A percentile compares a stretch with the other conserved stretches of the same genome.
phyloP scores from a whole-genome alignment of 92 coral and sea anemone species.

The Phenganax subtilis region DNA sequence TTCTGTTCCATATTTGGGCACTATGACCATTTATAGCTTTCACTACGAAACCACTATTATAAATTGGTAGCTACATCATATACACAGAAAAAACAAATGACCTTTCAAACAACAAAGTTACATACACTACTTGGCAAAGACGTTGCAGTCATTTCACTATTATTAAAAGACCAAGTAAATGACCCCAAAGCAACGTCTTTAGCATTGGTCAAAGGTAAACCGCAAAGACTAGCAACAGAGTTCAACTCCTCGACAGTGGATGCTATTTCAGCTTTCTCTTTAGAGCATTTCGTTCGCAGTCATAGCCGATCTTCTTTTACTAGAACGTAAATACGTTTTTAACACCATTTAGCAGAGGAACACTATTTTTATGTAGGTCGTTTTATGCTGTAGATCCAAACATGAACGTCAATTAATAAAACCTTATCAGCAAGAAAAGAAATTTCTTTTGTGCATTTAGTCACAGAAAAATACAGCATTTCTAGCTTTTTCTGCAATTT shows the following conservation, averaged over 20 bases:
- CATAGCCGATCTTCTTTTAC: background rate
- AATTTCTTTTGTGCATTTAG: background rate
- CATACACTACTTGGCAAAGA: background rate
- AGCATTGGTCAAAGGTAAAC: background rate
- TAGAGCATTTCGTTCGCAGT: background rate
- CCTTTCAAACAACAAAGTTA: too few species aligned
- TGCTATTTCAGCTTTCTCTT: background rate
- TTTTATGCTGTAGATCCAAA: background rate
- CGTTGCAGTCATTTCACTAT: background rate
- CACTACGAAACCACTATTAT: too few species aligned
- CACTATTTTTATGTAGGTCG: background rate
- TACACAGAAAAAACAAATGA: too few species aligned
- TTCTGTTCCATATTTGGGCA: too few species aligned
- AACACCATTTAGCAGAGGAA: too few species aligned
- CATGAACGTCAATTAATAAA: background rate
- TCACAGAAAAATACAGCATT: constrained; percentile 6
- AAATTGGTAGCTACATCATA: too few species aligned
- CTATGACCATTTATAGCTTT: too few species aligned
- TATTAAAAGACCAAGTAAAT: background rate
- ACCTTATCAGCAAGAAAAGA: background rate
- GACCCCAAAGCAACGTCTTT: background rate
- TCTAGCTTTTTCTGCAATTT: background rate
- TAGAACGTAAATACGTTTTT: background rate
- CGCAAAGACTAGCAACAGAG: background rate
- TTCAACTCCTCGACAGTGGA: background rate